Evolutionary conservation across 2,888 invertebrate species (phyloP), one percentile per base, ranked within the genome.

Genomic region (Acronicta psi): DNA sequence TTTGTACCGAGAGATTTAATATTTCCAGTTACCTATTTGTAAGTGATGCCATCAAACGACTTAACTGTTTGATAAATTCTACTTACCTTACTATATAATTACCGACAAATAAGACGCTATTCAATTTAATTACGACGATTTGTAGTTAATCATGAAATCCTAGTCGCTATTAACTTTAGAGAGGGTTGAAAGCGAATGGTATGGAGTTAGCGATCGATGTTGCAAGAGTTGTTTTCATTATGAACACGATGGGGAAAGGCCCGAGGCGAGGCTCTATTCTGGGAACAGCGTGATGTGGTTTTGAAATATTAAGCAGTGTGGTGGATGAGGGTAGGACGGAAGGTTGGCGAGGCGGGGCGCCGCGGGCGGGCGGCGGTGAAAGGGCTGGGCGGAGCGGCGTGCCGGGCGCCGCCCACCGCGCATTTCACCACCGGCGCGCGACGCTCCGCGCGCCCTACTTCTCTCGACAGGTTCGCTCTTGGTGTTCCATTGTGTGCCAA

Each of bases 351-450:
- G 87, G 85, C 83, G 86, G 83, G 84, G 86, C 85, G 85, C 84
- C 80, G 85, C 84, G 85, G 91, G 91, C 91, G 92, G 91, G 87
- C 90, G 89, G 84, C 86, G 89, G 91, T 92, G 91, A 92, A 91
- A 91, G 92, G 91, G 90, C 91, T 90, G 91, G 92, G 91, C 91
- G 92, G 90, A 80, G 90, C 92, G 85, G 89, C 92, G 90, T 91
- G 91, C 85, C 67, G 88, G 88, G 89, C 84, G 84, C 92, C 91
- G 89, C 93, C 92, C 88, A 91, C 87, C 83, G 75, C 74, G 63
- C 89, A 89, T 93, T 93, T 93, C 93, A 92, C 93, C 93, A 93
- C 88, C 86, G 83, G 78, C 73, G 70, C 82, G 73, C 86, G 85
- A 84, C 86, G 85, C 79, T 82, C 81, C 85, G 82, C 83, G 86